Conservation (phyloP, 2,797 vertebrate genomes). For the Peromyscus melanophrys region DNA sequence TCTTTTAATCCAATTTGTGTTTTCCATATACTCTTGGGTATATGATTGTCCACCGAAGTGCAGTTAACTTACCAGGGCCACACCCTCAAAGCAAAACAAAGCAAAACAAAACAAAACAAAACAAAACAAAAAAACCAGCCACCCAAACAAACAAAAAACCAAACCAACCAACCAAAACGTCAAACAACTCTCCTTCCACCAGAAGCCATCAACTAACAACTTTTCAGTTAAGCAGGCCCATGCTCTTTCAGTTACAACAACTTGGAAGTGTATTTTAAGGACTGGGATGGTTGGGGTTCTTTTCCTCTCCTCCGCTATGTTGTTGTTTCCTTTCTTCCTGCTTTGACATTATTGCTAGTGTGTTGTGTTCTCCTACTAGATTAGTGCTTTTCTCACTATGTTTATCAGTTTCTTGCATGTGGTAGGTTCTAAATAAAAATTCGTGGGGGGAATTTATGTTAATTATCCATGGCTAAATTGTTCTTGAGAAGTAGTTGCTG, state of each 20-base stretch:
- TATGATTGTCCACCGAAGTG: not conserved
- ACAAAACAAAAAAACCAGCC: no score
- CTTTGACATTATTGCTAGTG: slow-evolving; percentile 54
- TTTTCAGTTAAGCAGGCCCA: not conserved
- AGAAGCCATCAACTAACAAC: not conserved
- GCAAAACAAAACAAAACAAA: no score
- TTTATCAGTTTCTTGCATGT: not conserved
- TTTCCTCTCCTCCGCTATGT: not conserved
- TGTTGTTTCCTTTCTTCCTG: not conserved
- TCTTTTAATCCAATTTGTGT: not conserved
- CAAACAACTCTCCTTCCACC: not conserved
- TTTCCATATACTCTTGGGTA: not conserved
- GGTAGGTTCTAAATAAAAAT: slow-evolving; percentile 30
- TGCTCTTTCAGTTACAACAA: not conserved
- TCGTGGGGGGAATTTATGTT: slow-evolving; percentile 46
- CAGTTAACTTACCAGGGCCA: not conserved
- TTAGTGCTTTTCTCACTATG: not conserved
- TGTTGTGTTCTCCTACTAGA: not conserved
- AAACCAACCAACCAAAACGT: no score
- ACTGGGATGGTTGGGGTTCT: not conserved
- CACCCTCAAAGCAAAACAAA: no score
- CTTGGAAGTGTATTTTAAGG: slow-evolving; percentile 9
- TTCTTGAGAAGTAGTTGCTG: slow-evolving; percentile 39
- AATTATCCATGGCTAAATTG: slow-evolving; percentile 48
- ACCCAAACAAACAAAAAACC: no score